Base-by-base conservation (phyloP, 2,113 vertebrate genomes). In the Mesocricetus auratus region DNA sequence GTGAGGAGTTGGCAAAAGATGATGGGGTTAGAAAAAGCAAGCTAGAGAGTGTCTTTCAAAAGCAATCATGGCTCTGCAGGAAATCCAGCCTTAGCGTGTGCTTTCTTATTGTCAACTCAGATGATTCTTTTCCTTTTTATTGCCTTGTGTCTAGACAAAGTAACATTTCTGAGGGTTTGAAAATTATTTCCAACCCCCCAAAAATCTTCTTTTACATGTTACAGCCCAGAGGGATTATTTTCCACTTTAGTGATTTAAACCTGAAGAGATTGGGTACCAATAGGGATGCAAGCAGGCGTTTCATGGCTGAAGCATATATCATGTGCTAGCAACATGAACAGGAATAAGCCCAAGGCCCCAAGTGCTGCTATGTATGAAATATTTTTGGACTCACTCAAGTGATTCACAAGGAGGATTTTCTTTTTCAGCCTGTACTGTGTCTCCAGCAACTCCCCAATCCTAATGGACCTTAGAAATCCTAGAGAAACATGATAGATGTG, bases 71-170 rank as follows among this genome's bases (percentile, higher is more conserved):
- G 16, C 66, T 93, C 79, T 87, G n/a, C 26, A 91, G 22, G 42
- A 92, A 91, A 53, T 31, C 22, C 0, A 74, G 62, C 58, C 29
- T 68, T 78, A 64, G 21, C 85, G 85, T 0, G 3, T 94, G 91
- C 5, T 69, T 68, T 86, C 85, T 83, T 89, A 96, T 97, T 89
- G 96, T 90, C 86, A 93, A 96, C 81, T 94, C 79, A 94, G 94
- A 96, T 93, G 69, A 96, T 90, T 96, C 56, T 83, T 53, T 68
- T 87, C 89, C 66, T 71, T 93, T 98, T 97, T 97, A 97, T 96
- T 96, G 78, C 95, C 56, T 94, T 90, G 39, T 94, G 93, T 97
- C 94, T 97, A 96, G 96, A 97, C 97, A 97, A 97, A 97, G 95
- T 91, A 91, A 94, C 96, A 96, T 86, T 96, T 86, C 53, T 77